Evolutionary conservation across 2,888 invertebrate genomes (phyloP).

Genomic region (Napeogenes sylphis): DNA sequence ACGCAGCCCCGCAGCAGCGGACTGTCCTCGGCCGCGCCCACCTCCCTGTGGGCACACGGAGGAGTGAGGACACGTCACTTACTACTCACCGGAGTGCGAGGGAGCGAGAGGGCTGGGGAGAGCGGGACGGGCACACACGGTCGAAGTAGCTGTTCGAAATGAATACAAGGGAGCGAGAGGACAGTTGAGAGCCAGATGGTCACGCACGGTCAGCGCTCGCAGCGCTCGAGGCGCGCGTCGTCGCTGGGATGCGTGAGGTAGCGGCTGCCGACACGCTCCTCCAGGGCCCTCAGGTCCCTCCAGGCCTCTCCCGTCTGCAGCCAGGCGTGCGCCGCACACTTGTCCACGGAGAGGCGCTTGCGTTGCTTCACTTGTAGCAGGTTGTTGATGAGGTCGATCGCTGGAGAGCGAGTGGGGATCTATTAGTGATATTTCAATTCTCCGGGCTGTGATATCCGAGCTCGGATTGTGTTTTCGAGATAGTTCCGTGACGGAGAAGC

Average conservation of each 20-base stretch:
- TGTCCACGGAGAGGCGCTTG: constrained; percentile 97
- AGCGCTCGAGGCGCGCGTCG: constrained; percentile 40
- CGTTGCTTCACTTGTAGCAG: constrained; percentile 97
- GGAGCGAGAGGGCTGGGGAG: too few species aligned
- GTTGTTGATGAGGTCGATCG: constrained; percentile 98
- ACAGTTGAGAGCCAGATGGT: neutral
- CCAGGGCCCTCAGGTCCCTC: constrained; percentile 94
- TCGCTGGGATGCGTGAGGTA: constrained; percentile 68
- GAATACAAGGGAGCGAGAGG: neutral
- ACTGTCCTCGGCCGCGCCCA: constrained; percentile 32
- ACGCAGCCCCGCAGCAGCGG: constrained; percentile 27
- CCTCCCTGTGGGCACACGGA: constrained; percentile 35
- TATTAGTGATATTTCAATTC: neutral
- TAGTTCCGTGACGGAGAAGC: neutral
- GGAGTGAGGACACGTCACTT: too few species aligned
- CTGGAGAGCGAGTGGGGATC: constrained; percentile 65
- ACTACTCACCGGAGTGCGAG: too few species aligned
- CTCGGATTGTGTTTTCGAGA: neutral
- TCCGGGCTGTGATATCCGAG: constrained; percentile 41
- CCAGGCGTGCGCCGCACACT: constrained; percentile 96
- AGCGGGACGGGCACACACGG: too few species aligned
- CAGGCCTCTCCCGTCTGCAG: constrained; percentile 97
- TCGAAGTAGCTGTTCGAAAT: too few species aligned
- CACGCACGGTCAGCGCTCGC: constrained; percentile 28
- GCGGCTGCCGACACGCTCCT: constrained; percentile 69